Base-by-base conservation (phyloP, 2,888 invertebrate species). In the Cephus runcator region DNA sequence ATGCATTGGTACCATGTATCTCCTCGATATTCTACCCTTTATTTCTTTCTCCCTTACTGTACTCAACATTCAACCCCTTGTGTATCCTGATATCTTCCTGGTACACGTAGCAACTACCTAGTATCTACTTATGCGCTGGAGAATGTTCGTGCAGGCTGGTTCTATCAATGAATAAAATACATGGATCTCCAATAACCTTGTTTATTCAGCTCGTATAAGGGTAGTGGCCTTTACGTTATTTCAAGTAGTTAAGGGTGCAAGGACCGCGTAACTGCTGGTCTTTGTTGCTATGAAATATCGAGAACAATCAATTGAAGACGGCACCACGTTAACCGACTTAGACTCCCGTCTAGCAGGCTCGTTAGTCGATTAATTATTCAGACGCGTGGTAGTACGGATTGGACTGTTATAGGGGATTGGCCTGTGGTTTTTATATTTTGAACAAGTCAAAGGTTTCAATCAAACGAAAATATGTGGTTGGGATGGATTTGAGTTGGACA, bases 331-430 rank as follows among this genome's bases (percentile, higher is more conserved):
- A 56, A 56, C 56, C 23, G 56, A 56, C 56, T 23, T 56, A 2
- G 56, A 56, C 9, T 56, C 56, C 0, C 23, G 9, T 56, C 56
- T 1, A 56, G 56, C 56, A 23, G 23, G 56, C 2, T 56, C 56
- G 2, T 56, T 56, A 56, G 56, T 9, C 78, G 77, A 82, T 83
- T 81, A 82, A 81, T 83, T 83, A 83, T 83, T 82, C 80, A 83
- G 75, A 76, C 2, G 1, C 23, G 9, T 56, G 9, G 23, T 23
- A 56, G 23, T 2, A 23, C 2, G 23, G 23, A 23, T 23, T 56
- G 56, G 23, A 56, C 56, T 23, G 23, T 56, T 56, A 56, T 9
- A 56, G 15, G 9, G 9, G 9, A 23, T 56, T 23, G 56, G 6
- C 2, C 2, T 9, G 23, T 23, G 23, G 9, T 23, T 23, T 56